Conservation (phyloP, 2,888 invertebrate genomes). For the Leucophenga maculata region DNA sequence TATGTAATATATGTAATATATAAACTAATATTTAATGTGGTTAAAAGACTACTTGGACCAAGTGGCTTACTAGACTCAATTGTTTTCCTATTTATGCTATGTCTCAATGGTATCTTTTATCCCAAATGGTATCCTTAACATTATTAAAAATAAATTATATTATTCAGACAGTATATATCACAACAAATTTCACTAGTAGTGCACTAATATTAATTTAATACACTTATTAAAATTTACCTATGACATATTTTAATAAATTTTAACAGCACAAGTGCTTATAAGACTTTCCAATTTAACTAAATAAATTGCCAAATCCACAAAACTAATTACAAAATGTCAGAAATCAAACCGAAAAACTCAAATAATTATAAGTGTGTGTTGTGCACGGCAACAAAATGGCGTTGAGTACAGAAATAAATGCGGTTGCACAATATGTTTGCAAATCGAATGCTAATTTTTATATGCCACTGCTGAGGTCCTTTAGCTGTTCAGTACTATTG, state of each 20-base stretch:
- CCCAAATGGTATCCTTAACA: no score
- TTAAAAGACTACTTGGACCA: no score
- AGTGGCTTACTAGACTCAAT: no score
- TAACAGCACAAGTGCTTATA: conserved; percentile 45
- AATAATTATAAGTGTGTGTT: conserved; percentile 23
- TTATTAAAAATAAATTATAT: no score
- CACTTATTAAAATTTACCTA: conserved; percentile 59
- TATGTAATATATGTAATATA: no score
- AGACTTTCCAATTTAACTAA: conserved; percentile 47
- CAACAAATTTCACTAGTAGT: not conserved
- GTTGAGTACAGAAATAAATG: conserved; percentile 12
- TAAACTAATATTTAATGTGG: not conserved
- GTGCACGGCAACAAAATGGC: conserved; percentile 21
- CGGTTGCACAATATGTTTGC: no score
- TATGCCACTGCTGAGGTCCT: no score
- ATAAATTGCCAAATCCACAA: conserved; percentile 56
- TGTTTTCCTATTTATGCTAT: no score
- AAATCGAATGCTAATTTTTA: no score
- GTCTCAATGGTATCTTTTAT: no score
- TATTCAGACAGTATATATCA: no score
- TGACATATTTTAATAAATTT: conserved; percentile 63
- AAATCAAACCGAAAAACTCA: conserved; percentile 43
- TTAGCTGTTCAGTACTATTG: no score
- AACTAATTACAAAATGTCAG: conserved; percentile 56
- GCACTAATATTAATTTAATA: not conserved